Conservation (phyloP, 2,888 invertebrate species). For the Pinctada fucata region DNA sequence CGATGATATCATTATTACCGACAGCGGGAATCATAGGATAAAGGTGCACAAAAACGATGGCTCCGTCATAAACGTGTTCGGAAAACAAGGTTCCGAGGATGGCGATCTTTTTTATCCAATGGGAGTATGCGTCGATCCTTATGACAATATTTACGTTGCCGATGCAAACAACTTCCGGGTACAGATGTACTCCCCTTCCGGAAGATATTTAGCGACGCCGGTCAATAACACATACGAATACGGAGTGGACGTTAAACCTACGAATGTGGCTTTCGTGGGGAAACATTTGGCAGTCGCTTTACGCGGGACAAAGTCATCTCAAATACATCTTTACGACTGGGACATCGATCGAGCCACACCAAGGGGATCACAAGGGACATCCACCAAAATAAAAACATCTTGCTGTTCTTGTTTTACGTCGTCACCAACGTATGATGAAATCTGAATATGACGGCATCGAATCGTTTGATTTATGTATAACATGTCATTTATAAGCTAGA, state of each 20-base stretch:
- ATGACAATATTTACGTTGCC: conserved; percentile 67
- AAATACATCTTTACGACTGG: conserved; percentile 57
- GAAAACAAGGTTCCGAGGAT: conserved; percentile 54
- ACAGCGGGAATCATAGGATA: conserved; percentile 64
- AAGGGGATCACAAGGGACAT: background rate
- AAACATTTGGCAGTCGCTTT: conserved; percentile 54
- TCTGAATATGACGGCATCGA: conserved; percentile 1
- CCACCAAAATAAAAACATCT: background rate
- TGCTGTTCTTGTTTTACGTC: conserved; percentile 23
- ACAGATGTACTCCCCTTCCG: conserved; percentile 62
- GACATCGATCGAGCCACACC: conserved; percentile 10
- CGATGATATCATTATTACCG: conserved; percentile 63
- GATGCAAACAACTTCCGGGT: conserved; percentile 68
- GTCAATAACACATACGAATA: conserved; percentile 57
- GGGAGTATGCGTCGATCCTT: conserved; percentile 63
- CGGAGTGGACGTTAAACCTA: conserved; percentile 59
- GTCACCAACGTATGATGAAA: conserved; percentile 23
- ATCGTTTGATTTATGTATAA: too few relatives aligned
- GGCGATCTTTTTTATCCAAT: conserved; percentile 65
- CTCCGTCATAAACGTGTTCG: conserved; percentile 54
- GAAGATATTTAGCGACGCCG: conserved; percentile 53
- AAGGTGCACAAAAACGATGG: conserved; percentile 63
- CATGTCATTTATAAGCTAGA: too few relatives aligned
- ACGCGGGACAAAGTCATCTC: conserved; percentile 53
- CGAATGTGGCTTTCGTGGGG: conserved; percentile 51